phyloP scores from a whole-genome alignment of 1,140 invertebrate species.

The Ladona fulva region DNA sequence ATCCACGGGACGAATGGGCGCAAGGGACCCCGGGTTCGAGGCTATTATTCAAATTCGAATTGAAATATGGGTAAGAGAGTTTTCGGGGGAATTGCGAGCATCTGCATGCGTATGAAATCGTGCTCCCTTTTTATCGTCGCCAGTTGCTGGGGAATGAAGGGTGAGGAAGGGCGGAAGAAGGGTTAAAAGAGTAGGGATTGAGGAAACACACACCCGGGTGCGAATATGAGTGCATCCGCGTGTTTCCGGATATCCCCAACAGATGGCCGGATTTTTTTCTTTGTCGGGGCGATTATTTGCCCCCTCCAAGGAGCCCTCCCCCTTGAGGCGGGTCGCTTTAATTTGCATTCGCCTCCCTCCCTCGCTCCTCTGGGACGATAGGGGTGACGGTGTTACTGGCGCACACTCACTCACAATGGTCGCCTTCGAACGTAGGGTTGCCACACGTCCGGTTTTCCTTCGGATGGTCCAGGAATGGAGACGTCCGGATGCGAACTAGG shows the following conservation, averaged over 20 bases:
- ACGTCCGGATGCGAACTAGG: too few relatives aligned
- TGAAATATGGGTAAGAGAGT: neutral
- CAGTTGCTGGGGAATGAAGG: neutral
- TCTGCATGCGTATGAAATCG: neutral
- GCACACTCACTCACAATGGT: neutral
- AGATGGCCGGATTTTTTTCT: slow-evolving; percentile 4
- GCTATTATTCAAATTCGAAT: slow-evolving; percentile 6
- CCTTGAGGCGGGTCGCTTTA: neutral
- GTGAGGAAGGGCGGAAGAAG: neutral
- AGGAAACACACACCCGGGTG: neutral
- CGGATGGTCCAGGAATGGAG: too few relatives aligned
- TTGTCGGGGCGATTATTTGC: neutral
- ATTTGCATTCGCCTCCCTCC: neutral
- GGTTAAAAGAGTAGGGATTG: neutral
- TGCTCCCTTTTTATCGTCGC: neutral
- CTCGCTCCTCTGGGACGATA: neutral
- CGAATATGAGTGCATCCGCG: slow-evolving; percentile 2
- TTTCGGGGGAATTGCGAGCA: neutral
- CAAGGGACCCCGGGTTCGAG: neutral
- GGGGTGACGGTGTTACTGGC: neutral
- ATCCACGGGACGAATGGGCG: neutral
- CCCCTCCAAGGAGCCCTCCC: neutral
- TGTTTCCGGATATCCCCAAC: neutral
- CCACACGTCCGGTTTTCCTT: too few relatives aligned
- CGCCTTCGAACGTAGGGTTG: neutral